These are phyloP conservation scores for Petromus typicus DNA, from an alignment of 2,113 vertebrate species.

Conservation along the genomic window DNA sequence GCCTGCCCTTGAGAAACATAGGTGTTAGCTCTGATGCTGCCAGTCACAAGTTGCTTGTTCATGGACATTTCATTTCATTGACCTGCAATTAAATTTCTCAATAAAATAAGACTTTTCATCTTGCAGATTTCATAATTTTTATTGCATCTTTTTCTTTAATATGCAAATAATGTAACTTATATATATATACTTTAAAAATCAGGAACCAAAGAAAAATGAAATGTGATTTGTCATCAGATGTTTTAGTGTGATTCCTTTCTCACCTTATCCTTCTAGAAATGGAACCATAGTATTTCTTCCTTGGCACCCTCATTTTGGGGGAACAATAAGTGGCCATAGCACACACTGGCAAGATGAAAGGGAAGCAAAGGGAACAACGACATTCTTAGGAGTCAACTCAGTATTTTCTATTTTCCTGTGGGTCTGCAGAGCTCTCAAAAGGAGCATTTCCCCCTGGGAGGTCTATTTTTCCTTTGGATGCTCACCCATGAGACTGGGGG, in stretches of 20 bases:
- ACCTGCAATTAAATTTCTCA: constrained; percentile 7
- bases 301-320: not conserved
- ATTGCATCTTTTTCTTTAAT: not conserved
- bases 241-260: constrained; percentile 9
- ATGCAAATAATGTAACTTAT: constrained; percentile 17
- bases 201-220: not conserved
- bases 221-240: constrained; percentile 4
- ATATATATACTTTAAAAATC: not conserved
- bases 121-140: constrained; percentile 19
- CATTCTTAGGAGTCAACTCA: not conserved
- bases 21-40: not conserved
- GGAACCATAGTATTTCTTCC: not conserved
- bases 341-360: not conserved
- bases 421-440: not conserved
- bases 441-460: not conserved
- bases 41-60: not conserved
- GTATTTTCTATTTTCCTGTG: not conserved
- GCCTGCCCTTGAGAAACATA: not conserved
- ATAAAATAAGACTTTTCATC: constrained; percentile 14
- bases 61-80: not conserved
- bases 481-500: not conserved
- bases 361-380: not conserved
- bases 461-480: not conserved
- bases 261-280: not conserved
- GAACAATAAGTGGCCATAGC: not conserved